Conservation (phyloP, 2,888 invertebrate genomes). For the Caenorhabditis virilis region DNA sequence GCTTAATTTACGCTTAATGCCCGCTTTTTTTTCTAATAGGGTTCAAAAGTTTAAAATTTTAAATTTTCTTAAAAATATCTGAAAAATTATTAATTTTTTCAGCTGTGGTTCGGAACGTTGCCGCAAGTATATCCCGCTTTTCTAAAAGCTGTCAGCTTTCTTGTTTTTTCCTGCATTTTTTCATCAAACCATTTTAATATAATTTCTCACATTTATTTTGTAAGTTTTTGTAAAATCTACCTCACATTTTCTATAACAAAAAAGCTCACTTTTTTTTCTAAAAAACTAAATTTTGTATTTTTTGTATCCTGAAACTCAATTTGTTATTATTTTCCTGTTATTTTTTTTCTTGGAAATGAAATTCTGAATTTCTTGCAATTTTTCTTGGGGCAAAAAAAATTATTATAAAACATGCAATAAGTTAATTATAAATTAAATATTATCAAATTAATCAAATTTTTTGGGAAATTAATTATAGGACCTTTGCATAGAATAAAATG, state of each 20-base stretch:
- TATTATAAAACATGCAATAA: no score
- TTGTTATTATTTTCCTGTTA: no score
- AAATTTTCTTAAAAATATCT: background rate
- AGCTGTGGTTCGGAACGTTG: background rate
- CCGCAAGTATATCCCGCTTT: background rate
- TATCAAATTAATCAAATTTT: no score
- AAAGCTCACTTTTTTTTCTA: background rate
- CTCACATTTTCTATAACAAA: background rate
- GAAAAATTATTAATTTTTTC: background rate
- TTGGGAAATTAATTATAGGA: constrained; percentile 15
- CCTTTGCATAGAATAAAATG: constrained; percentile 24
- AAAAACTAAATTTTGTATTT: background rate
- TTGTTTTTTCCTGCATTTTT: background rate
- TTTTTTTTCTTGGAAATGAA: no score
- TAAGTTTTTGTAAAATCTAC: no score
- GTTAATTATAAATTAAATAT: no score
- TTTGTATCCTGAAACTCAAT: no score
- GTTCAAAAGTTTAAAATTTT: no score
- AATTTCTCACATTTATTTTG: background rate
- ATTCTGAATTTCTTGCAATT: background rate
- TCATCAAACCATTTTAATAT: background rate
- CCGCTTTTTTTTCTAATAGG: no score
- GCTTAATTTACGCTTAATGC: no score
- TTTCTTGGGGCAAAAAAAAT: no score
- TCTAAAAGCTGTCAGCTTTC: background rate